Base-by-base conservation (phyloP, 2,888 invertebrate genomes). In the Xylota sylvarum region DNA sequence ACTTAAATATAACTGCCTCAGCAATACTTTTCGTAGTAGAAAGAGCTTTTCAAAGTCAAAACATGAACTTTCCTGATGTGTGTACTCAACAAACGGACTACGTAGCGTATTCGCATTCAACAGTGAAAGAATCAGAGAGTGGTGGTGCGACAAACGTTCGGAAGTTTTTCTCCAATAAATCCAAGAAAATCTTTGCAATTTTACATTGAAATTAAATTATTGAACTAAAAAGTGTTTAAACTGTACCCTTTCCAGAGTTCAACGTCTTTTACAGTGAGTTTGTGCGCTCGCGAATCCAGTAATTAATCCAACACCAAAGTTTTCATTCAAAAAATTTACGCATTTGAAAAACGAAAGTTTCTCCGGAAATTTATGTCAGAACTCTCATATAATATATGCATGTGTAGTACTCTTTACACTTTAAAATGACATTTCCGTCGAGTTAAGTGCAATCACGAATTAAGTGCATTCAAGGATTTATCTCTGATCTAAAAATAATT, bases 61-160 rank as follows among this genome's bases (percentile, higher is more conserved):
- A 79, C 69, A 84, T 5, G 23, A 19, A 74, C 62, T 79, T 70
- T 32, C 17, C 62, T 62, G 23, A 9, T 30, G 12, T 27, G 17
- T 48, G 35, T 64, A 35, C 55, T 70, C 55, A 19, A 7, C 55
- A 73, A 78, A 73, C 30, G 46, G 60, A 19, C 83, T 78, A 83
- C 73, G 79, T 78, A 83, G 56, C 50, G 64, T 69, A 80, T 80
- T 80, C 64, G 69, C 80, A 84, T 84, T 84, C 84, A 84, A 84
- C 80, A 84, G 80, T 84, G 64, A 58, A 23, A 27, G 55, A 43
- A 72, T 35, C 62, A 48, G 27, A 56, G 32, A 69, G 56, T 84
- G 55, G 23, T 62, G 30, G 67, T 64, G 58, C 56, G 37, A 62
- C 69, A 52, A 50, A 52, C 48, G 37, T 74, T 58, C 70, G 35